Conservation (phyloP, 1,140 invertebrate genomes). For the Anastatus disparis region DNA sequence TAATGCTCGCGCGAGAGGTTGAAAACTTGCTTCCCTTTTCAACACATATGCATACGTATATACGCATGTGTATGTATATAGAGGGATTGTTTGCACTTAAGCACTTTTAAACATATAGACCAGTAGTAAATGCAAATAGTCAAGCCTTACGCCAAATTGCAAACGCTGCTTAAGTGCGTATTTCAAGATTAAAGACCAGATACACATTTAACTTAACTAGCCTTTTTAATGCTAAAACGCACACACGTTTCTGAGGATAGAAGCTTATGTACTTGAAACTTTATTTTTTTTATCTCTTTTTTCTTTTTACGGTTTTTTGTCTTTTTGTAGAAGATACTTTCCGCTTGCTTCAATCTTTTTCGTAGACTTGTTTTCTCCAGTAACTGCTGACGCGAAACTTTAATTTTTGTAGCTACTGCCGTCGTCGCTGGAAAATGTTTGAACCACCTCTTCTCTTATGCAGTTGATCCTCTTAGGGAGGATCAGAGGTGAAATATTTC, state of each 20-base stretch:
- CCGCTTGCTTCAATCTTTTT: slow-evolving; percentile 30
- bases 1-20: slow-evolving; percentile 18
- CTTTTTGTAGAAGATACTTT: too few relatives aligned
- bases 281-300: too few relatives aligned
- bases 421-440: slow-evolving; percentile 25
- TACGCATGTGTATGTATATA: slow-evolving; percentile 1
- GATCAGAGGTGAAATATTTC: slow-evolving; percentile 27
- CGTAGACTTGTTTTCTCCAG: slow-evolving; percentile 35
- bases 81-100: slow-evolving; percentile 36
- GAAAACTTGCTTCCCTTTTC: slow-evolving; percentile 14
- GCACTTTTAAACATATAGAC: slow-evolving; percentile 13
- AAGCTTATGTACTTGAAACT: too few relatives aligned
- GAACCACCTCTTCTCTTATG: slow-evolving; percentile 23
- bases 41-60: neutral
- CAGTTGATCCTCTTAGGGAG: slow-evolving; percentile 37
- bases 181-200: slow-evolving; percentile 39
- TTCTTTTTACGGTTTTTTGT: neutral
- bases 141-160: slow-evolving; percentile 23
- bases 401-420: neutral
- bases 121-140: slow-evolving; percentile 35
- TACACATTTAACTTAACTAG: slow-evolving; percentile 21
- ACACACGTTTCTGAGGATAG: too few relatives aligned
- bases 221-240: slow-evolving; percentile 3
- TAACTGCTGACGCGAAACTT: neutral
- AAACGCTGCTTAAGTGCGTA: slow-evolving; percentile 20